A percentile compares a stretch with the other conserved stretches of the same genome.
Evolutionary conservation across 2,888 invertebrate species (phyloP).

Genomic region (Conomelus anceps): DNA sequence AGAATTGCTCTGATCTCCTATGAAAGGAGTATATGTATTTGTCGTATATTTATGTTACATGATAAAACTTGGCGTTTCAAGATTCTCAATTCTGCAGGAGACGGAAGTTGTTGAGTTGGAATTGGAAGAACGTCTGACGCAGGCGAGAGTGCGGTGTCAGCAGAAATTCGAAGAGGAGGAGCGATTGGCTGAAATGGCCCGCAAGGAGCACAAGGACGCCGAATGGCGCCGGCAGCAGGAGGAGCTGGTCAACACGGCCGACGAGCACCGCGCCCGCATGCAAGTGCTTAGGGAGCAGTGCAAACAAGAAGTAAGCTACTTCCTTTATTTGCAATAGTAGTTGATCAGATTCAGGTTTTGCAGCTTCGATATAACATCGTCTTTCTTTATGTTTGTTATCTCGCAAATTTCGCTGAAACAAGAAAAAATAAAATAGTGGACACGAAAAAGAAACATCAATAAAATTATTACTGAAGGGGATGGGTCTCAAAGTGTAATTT

Average conservation of each 20-base stretch:
- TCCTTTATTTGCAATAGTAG: slow-evolving; percentile 80
- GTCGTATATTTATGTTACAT: too few relatives aligned
- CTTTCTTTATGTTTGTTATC: slow-evolving; percentile 96
- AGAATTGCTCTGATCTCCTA: too few relatives aligned
- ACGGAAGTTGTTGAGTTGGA: slow-evolving; percentile 13
- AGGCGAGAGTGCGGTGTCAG: slow-evolving; percentile 38
- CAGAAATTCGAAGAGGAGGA: slow-evolving; percentile 37
- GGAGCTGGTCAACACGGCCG: slow-evolving; percentile 2
- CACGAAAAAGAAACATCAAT: slow-evolving; percentile 35
- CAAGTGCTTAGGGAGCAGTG: slow-evolving; percentile 7
- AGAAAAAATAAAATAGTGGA: slow-evolving; percentile 34
- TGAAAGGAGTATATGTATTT: too few relatives aligned
- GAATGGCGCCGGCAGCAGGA: background rate
- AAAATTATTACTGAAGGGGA: too few relatives aligned
- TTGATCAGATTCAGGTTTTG: slow-evolving; percentile 96
- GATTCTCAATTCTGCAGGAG: too few relatives aligned
- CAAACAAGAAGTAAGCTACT: background rate
- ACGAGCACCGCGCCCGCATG: slow-evolving; percentile 11
- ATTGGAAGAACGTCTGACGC: slow-evolving; percentile 32
- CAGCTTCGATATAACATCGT: slow-evolving; percentile 97
- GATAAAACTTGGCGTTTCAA: too few relatives aligned
- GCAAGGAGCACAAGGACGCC: background rate
- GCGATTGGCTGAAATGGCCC: background rate
- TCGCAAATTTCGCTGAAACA: slow-evolving; percentile 89
- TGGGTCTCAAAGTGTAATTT: too few relatives aligned